Evolutionary conservation across 2,888 invertebrate genomes (phyloP), one percentile per base, ranked within the genome.

Genomic region (Cylindroiulus punctatus): DNA sequence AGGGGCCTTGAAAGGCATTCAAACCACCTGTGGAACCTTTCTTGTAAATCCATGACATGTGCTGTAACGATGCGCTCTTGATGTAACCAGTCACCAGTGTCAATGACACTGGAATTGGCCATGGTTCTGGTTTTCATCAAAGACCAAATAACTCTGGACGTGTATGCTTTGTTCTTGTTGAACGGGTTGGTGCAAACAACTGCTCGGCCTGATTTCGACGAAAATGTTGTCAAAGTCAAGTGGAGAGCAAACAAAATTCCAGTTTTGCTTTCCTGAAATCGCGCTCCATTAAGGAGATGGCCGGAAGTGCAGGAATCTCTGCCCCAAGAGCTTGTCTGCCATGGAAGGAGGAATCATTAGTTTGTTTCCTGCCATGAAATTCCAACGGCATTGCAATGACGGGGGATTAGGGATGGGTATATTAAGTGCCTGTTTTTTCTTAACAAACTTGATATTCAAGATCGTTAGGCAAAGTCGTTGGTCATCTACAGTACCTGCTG

Each of bases 61-160:
- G 76, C 76, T 30, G 12, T 76, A 8, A 12, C 22, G 22, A 26
- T 1, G 14, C 12, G 30, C 30, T 5, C 14, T 8, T 76, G 76
- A 2, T 36, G 3, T 7, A 36, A 36, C 36, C 30, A 65, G n/a
- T 65, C 26, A 65, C 5, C 26, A 8, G 65, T 65, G 76, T 76
- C 76, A 76, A 30, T 76, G 76, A 76, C 76, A 76, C 30, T 26
- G 76, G 26, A 26, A 76, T 76, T 76, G 76, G 14, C 30, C 30
- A 14, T 76, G 76, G 76, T 4, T 30, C 76, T 76, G 76, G 0
- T 30, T 76, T 76, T 76, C 76, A 76, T 76, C 76, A 76, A 17
- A 76, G 76, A 14, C 76, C 26, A 76, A 76, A 76, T 76, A 10
- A 76, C 17, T 57, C 57, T 76, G 76, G 76, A 30, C 26, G 10